Percentiles rank a stretch among this genome's conserved stretches.
Conservation (phyloP, 2,113 vertebrate genomes). For the Halichoerus grypus region DNA sequence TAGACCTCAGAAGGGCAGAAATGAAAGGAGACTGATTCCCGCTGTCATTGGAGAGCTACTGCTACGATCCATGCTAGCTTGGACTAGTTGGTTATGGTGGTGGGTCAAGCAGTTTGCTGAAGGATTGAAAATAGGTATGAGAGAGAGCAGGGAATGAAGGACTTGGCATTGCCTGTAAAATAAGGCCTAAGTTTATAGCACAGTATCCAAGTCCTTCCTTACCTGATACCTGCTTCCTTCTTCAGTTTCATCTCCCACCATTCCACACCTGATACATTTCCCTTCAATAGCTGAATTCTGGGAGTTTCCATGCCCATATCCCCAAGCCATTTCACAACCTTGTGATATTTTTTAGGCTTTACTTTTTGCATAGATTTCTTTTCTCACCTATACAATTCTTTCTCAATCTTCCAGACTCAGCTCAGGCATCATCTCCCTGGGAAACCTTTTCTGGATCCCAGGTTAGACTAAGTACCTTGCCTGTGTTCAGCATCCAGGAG, state of each 20-base stretch:
- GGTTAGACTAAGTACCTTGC: neutral
- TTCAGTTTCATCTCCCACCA: neutral
- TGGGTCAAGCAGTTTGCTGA: neutral
- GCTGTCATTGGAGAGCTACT: neutral
- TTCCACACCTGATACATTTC: neutral
- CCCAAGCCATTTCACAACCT: neutral
- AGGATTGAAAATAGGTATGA: neutral
- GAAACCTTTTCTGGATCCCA: slow-evolving; percentile 10
- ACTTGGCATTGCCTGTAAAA: neutral
- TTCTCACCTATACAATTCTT: neutral
- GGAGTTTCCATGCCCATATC: neutral
- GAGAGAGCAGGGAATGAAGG: neutral
- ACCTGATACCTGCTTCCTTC: neutral
- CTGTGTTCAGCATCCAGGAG: neutral
- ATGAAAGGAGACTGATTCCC: neutral
- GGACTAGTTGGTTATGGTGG: neutral
- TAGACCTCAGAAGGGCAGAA: neutral
- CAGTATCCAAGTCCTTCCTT: neutral
- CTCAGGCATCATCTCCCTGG: neutral
- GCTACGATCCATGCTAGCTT: neutral
- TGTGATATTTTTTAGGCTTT: slow-evolving; percentile 16
- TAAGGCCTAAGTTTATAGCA: neutral
- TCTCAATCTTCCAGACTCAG: slow-evolving; percentile 14
- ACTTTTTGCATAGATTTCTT: slow-evolving; percentile 3
- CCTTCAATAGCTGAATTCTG: neutral